Percentiles rank a stretch among this genome's conserved stretches.
phyloP scores from a whole-genome alignment of 2,113 vertebrate genomes.

The Centrocercus urophasianus region DNA sequence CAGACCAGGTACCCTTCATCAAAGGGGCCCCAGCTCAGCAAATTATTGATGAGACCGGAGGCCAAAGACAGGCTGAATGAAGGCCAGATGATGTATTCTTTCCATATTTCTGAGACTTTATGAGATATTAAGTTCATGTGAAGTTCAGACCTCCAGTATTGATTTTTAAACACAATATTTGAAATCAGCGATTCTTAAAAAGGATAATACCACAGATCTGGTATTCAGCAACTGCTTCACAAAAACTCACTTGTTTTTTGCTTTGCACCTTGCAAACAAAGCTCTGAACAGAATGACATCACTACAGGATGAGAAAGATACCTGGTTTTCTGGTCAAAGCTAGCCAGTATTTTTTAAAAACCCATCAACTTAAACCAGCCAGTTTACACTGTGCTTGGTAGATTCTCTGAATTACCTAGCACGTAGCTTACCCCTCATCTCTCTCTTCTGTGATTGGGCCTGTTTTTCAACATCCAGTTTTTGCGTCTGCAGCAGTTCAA shows the following conservation, averaged over 20 bases:
- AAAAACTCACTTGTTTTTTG: background rate
- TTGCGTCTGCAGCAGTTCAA: slow-evolving; percentile 87
- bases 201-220: background rate
- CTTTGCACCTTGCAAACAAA: background rate
- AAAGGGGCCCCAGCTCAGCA: background rate
- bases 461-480: slow-evolving; percentile 85
- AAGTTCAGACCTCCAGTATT: background rate
- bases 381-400: fast-evolving
- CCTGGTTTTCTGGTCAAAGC: background rate
- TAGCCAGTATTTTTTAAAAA: background rate
- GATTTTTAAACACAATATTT: background rate
- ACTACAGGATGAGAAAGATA: background rate
- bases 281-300: background rate
- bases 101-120: background rate
- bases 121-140: background rate
- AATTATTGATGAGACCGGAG: background rate
- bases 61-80: background rate
- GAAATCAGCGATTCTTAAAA: background rate
- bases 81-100: background rate
- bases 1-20: background rate
- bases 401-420: background rate
- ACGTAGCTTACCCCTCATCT: slow-evolving; percentile 85
- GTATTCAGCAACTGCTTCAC: too few species aligned
- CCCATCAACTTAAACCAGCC: background rate
- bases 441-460: slow-evolving; percentile 84